phyloP scores from a whole-genome alignment of 2,113 vertebrate genomes.

The Elachura formosa region DNA sequence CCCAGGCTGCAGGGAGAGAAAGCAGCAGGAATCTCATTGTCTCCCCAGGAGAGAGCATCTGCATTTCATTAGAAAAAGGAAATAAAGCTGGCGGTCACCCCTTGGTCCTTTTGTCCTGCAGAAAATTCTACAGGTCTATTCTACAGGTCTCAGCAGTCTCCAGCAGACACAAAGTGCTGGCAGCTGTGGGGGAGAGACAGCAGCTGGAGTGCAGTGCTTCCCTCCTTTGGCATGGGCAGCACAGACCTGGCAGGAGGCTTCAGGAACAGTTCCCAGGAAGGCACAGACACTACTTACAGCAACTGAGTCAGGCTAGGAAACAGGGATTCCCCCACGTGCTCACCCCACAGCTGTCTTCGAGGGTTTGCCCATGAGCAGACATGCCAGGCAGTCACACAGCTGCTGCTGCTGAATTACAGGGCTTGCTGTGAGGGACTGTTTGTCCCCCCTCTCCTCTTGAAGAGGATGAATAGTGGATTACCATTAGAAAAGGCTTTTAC shows the following conservation, averaged over 20 bases:
- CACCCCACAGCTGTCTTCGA: not conserved
- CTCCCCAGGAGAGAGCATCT: not conserved
- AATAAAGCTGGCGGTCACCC: not conserved
- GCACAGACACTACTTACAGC: not conserved
- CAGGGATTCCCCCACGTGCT: not conserved
- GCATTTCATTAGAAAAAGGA: constrained; percentile 4
- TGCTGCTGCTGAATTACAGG: not conserved
- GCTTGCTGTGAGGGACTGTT: not conserved
- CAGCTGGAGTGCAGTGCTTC: not conserved
- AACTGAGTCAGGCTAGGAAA: not conserved
- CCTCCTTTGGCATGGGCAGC: not conserved
- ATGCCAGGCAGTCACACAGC: not conserved
- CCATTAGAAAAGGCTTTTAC: not conserved
- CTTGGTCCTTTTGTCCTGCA: not conserved
- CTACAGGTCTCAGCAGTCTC: not conserved
- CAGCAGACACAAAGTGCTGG: not conserved
- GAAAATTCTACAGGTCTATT: not conserved
- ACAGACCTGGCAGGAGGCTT: not conserved
- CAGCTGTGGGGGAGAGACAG: not conserved
- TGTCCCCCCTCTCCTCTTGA: not conserved
- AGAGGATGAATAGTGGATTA: not conserved
- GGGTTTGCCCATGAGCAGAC: not conserved
- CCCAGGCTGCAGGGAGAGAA: not conserved
- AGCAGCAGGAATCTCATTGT: not conserved
- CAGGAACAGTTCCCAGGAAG: not conserved